Conservation (phyloP, 2,797 vertebrate genomes). For the Meriones psammophilus region DNA sequence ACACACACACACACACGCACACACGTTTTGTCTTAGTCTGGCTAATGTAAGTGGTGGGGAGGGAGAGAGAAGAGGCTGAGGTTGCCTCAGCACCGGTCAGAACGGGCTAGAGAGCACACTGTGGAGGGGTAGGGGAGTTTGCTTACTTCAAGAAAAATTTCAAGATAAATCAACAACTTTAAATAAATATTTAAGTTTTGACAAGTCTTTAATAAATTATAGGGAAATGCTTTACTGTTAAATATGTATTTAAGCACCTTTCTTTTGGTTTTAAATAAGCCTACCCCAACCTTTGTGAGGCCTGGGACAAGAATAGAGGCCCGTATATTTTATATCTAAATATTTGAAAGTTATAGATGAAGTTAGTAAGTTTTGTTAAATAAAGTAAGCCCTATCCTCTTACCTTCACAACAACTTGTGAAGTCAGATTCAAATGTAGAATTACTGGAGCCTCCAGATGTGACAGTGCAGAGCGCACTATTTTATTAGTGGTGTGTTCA, state of each 20-base stretch:
- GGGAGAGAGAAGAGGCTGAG: background rate
- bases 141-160: conserved; percentile 41
- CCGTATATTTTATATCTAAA: background rate
- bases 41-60: background rate
- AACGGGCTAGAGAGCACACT: background rate
- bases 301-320: background rate
- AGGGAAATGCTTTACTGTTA: conserved; percentile 37
- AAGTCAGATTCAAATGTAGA: conserved; percentile 27
- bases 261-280: conserved; percentile 60
- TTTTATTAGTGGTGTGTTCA: background rate
- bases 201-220: conserved; percentile 22
- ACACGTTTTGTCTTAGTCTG: background rate
- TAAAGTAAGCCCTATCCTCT: conserved; percentile 21
- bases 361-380: conserved; percentile 33
- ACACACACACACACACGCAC: background rate
- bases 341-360: conserved; percentile 19
- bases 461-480: background rate
- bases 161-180: conserved; percentile 46
- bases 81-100: background rate
- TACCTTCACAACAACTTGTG: background rate
- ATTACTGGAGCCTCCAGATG: background rate
- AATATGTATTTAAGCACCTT: conserved; percentile 23
- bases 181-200: conserved; percentile 16
- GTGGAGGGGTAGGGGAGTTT: background rate
- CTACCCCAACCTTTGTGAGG: background rate